Evolutionary conservation across 2,797 vertebrate genomes (phyloP).

Genomic region (Taeniopygia guttata): DNA sequence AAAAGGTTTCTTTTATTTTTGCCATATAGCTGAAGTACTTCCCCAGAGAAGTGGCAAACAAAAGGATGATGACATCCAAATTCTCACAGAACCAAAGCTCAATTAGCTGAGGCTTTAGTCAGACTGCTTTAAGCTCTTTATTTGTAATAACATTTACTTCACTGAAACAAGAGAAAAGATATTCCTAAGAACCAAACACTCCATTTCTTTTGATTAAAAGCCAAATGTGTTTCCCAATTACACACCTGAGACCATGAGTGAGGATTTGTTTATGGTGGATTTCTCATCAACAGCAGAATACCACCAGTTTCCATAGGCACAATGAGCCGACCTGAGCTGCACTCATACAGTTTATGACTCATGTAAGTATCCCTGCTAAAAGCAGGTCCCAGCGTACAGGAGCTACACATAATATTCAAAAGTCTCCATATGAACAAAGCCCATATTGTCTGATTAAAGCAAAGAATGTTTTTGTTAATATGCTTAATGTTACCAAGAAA

Average conservation of each 20-base stretch:
- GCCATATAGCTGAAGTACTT: not conserved
- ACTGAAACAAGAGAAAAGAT: not conserved
- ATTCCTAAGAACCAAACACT: not conserved
- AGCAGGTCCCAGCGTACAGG: not conserved
- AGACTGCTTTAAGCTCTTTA: not conserved
- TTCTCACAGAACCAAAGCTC: not conserved
- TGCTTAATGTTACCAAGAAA: not conserved
- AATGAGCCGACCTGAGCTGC: not conserved
- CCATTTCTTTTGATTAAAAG: not conserved
- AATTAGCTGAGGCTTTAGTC: not conserved
- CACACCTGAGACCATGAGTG: not conserved
- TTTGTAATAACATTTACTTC: not conserved
- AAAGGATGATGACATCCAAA: not conserved
- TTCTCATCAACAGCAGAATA: not conserved
- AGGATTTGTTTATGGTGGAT: not conserved
- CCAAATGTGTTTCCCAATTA: not conserved
- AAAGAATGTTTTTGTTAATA: not conserved
- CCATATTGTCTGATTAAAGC: not conserved
- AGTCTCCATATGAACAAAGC: not conserved
- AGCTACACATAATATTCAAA: not conserved
- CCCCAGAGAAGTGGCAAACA: not conserved
- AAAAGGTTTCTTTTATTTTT: constrained; percentile 10
- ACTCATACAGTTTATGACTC: not conserved
- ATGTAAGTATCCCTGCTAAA: not conserved
- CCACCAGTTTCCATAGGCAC: not conserved